Conservation (phyloP, 2,888 invertebrate genomes). For the Hydriomena furcata region DNA sequence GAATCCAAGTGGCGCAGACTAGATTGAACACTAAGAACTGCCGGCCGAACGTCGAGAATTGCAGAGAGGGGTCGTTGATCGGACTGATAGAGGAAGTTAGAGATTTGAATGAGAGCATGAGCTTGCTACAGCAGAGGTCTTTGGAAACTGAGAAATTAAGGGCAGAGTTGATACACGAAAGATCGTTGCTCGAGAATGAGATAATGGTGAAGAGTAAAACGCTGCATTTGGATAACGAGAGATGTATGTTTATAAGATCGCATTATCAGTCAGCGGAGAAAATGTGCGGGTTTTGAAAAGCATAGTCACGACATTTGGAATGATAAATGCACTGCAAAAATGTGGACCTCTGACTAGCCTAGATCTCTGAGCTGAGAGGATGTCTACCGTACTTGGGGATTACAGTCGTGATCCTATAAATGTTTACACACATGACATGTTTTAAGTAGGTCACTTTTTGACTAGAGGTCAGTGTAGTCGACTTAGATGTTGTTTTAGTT, state of each 20-base stretch:
- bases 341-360: no score
- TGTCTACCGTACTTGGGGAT: no score
- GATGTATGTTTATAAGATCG: constrained; percentile 70
- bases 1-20: constrained; percentile 74
- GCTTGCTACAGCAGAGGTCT: constrained; percentile 63
- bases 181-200: constrained; percentile 69
- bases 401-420: no score
- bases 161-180: constrained; percentile 69
- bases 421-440: no score
- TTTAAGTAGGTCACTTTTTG: no score
- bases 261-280: constrained; percentile 76
- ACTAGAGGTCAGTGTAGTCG: no score
- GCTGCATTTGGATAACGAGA: constrained; percentile 65
- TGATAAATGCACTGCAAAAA: no score
- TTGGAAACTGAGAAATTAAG: constrained; percentile 68
- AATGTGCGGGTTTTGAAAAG: constrained; percentile 73
- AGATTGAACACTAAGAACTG: constrained; percentile 69
- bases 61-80: constrained; percentile 70
- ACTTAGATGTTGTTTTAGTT: no score
- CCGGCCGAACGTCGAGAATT: constrained; percentile 73
- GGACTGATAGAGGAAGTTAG: constrained; percentile 72
- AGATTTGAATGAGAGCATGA: constrained; percentile 72
- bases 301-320: no score
- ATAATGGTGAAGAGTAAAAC: constrained; percentile 75
- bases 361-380: no score